These are phyloP conservation scores for Stomatorhinus ivindoensis DNA, from an alignment of 2,113 vertebrate genomes.

Conservation along the genomic window DNA sequence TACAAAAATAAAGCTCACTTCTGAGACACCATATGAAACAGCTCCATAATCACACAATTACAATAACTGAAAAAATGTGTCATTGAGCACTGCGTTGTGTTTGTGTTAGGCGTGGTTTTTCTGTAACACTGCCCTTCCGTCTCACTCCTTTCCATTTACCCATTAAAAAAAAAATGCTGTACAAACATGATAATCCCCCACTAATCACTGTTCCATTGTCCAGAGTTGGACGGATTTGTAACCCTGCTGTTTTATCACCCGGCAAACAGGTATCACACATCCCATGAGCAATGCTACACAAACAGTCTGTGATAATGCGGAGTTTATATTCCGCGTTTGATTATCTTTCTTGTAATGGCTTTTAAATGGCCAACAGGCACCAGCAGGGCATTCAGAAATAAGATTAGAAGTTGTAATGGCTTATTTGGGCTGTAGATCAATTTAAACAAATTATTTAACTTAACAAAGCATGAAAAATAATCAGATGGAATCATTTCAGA, in stretches of 20 bases:
- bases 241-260: conserved; percentile 4
- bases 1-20: conserved; percentile 6
- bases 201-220: conserved; percentile 21
- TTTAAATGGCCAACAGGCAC: conserved; percentile 12
- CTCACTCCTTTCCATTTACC: background rate
- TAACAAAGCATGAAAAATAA: conserved; percentile 8
- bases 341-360: background rate
- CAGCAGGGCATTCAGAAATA: conserved; percentile 1
- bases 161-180: conserved; percentile 2
- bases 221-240: conserved; percentile 3
- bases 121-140: background rate
- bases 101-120: background rate
- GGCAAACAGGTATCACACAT: conserved; percentile 20
- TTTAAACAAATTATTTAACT: conserved; percentile 16
- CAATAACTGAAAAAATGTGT: background rate
- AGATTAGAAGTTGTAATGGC: conserved; percentile 6
- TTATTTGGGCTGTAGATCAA: conserved; percentile 26
- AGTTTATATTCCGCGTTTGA: background rate
- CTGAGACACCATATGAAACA: background rate
- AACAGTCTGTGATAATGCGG: conserved; percentile 11
- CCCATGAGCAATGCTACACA: background rate
- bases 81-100: background rate
- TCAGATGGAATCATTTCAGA: conserved; percentile 12
- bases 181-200: conserved; percentile 38
- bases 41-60: background rate